Conservation (phyloP, 2,797 vertebrate genomes). For the Serranus cabrilla region DNA sequence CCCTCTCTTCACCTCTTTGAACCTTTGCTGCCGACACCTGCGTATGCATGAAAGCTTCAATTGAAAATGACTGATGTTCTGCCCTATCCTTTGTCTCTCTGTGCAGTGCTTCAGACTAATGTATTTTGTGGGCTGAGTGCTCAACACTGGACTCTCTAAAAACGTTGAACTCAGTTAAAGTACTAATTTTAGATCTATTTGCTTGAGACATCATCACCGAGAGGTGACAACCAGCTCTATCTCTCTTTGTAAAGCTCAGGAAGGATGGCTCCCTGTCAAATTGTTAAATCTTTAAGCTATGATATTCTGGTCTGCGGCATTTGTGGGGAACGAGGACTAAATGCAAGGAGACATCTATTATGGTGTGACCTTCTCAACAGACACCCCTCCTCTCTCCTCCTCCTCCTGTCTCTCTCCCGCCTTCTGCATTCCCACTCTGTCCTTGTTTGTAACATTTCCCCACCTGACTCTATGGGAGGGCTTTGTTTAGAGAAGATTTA, state of each 20-base stretch:
- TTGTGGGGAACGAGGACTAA: constrained; percentile 59
- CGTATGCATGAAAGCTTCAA: neutral
- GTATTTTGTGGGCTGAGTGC: neutral
- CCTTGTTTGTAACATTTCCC: constrained; percentile 37
- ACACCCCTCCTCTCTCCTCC: constrained; percentile 34
- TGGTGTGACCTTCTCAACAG: constrained; percentile 73
- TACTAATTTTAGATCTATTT: constrained; percentile 11
- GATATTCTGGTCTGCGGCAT: constrained; percentile 61
- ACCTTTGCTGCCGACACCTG: neutral
- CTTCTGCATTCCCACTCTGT: constrained; percentile 30
- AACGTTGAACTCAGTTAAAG: neutral
- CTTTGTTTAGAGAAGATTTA: constrained; percentile 27
- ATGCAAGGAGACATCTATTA: constrained; percentile 76
- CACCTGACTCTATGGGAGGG: constrained; percentile 13
- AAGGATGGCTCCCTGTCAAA: constrained; percentile 49
- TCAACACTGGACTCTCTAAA: neutral
- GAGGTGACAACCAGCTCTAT: neutral
- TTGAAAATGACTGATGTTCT: neutral
- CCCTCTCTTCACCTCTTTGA: neutral
- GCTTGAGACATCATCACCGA: constrained; percentile 17
- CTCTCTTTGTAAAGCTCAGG: constrained; percentile 24
- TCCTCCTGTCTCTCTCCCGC: constrained; percentile 11
- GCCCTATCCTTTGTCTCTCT: neutral
- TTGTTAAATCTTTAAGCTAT: constrained; percentile 42
- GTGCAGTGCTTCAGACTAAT: neutral